Base-by-base conservation (phyloP, 2,797 vertebrate species). In the Pelobates cultripes region DNA sequence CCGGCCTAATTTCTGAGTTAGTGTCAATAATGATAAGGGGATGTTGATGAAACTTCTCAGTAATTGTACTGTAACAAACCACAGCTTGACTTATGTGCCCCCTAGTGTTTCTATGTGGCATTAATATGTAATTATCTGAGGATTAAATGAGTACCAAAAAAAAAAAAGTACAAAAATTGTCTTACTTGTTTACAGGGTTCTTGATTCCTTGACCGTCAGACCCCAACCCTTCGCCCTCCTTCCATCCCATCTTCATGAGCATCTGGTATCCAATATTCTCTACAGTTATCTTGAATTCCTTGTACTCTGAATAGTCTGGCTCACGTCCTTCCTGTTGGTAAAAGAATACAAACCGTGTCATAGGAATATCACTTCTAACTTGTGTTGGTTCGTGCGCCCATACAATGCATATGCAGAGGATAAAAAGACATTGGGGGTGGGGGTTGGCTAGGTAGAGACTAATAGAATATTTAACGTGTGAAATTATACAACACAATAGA, bases 211-310 rank as follows among this genome's bases (percentile, higher is more conserved):
- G 96, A 45, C 97, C 95, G 0, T 99, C 98, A 0, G 93, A 94
- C 47, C 98, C 98, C 3, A 99, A 93, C 0, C 98, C 98, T 0
- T 99, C 97, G 0, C 98, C 98, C 72, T 99, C 98, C 86, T 98
- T 98, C 98, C 98, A 99, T 84, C 98, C 98, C 98, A 99, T 99
- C 88, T 99, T 99, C 97, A 99, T 98, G 43, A 99, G 94, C 98
- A 99, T 99, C 82, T 96, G 95, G 91, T 98, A 99, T 80, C 98
- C 98, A 0, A 99, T 96, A 91, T 99, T 99, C 86, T 99, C 98
- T 88, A 99, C 97, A 0, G 98, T 99, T 92, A 99, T 89, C 86
- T 98, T 99, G 91, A 99, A 99, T 87, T 99, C 98, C 88, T 99
- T 99, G 90, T 99, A 99, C 88, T 99, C 98, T 0, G 98, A 99